Conservation (phyloP, 2,797 vertebrate species). For the Lutjanus campechanus region DNA sequence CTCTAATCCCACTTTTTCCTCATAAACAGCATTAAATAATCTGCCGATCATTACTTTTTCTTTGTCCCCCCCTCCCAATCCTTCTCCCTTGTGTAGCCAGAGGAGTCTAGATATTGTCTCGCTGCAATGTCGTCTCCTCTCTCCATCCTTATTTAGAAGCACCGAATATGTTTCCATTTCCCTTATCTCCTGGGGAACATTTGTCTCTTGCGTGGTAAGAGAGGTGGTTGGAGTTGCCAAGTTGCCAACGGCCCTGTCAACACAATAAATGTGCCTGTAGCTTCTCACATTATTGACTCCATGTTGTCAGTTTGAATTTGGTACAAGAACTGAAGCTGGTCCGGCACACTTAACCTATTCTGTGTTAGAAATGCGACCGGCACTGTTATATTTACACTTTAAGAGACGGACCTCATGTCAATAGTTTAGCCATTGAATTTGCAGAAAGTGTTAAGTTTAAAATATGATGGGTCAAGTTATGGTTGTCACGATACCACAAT, state of each 20-base stretch:
- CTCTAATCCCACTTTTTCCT: not conserved
- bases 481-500: too few species aligned
- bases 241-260: constrained; percentile 16
- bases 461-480: not conserved
- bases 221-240: constrained; percentile 20
- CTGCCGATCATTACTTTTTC: constrained; percentile 8
- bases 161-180: constrained; percentile 31
- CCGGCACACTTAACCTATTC: not conserved
- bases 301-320: constrained; percentile 49
- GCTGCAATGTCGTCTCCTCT: constrained; percentile 6
- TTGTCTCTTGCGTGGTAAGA: constrained; percentile 4
- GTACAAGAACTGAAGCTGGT: not conserved
- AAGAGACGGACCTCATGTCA: not conserved
- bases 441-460: constrained; percentile 10
- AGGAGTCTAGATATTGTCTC: constrained; percentile 11
- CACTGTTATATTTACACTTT: not conserved
- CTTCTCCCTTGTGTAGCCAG: not conserved
- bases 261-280: constrained; percentile 29
- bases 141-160: constrained; percentile 44
- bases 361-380: not conserved
- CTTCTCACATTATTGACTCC: constrained; percentile 25
- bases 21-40: constrained; percentile 24
- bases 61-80: too few species aligned
- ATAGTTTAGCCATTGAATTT: not conserved
- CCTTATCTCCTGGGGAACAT: constrained; percentile 26